Evolutionary conservation across 2,797 vertebrate genomes (phyloP).

Genomic region (Clarias fuscus): DNA sequence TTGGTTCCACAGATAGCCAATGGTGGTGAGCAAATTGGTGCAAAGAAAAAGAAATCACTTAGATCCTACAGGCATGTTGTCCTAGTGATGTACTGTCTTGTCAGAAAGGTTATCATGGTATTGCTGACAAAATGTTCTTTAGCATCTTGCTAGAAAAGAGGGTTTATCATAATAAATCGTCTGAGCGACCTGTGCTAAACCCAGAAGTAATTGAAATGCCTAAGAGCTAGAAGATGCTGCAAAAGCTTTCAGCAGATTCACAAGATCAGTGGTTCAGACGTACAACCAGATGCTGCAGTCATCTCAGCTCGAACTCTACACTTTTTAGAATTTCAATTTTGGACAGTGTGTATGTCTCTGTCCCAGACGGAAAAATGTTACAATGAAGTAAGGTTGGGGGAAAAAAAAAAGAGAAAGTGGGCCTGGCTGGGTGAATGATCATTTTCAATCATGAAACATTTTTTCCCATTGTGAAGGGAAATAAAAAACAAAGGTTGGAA

Average conservation of each 20-base stretch:
- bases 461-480: conserved; percentile 46
- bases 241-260: conserved; percentile 40
- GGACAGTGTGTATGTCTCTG: conserved; percentile 38
- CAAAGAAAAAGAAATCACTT: neutral
- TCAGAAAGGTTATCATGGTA: neutral
- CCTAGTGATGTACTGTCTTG: neutral
- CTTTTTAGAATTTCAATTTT: conserved; percentile 36
- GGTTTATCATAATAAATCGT: neutral
- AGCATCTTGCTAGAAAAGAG: neutral
- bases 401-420: conserved; percentile 51
- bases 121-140: neutral
- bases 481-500: conserved; percentile 47
- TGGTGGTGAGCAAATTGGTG: neutral
- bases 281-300: conserved; percentile 43
- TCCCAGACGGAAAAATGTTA: conserved; percentile 56
- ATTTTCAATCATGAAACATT: conserved; percentile 53
- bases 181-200: neutral
- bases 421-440: conserved; percentile 52
- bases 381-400: conserved; percentile 45
- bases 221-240: conserved; percentile 11
- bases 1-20: neutral
- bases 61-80: neutral
- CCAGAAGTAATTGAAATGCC: conserved; percentile 10
- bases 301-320: conserved; percentile 24
- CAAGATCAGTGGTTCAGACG: conserved; percentile 43